Percentiles rank a stretch among this genome's conserved stretches.
Evolutionary conservation across 2,888 invertebrate species (phyloP).

Genomic region (Ormia ochracea): DNA sequence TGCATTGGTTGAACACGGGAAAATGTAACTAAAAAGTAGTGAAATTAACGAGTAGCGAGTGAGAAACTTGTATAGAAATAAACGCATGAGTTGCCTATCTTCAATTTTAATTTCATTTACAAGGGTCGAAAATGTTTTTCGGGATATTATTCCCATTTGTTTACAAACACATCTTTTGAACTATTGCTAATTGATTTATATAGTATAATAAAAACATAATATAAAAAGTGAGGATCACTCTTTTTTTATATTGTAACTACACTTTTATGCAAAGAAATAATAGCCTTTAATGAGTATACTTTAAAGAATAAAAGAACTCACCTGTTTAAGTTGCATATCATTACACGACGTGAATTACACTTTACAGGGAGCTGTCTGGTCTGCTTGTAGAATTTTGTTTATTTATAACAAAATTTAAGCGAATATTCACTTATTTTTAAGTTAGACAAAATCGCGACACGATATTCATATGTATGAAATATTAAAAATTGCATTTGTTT

Average conservation of each 20-base stretch:
- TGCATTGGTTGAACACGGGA: slow-evolving; percentile 2
- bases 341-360: slow-evolving; percentile 75
- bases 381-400: slow-evolving; percentile 28
- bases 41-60: slow-evolving; percentile 56
- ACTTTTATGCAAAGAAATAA: neutral
- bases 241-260: neutral
- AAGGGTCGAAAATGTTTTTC: neutral
- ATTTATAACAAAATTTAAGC: slow-evolving; percentile 32
- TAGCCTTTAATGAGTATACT: neutral
- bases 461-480: slow-evolving; percentile 33
- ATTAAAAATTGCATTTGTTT: slow-evolving; percentile 50
- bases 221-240: no score
- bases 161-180: no score
- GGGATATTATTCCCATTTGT: neutral
- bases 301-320: slow-evolving; percentile 63
- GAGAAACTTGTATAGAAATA: slow-evolving; percentile 22
- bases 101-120: neutral
- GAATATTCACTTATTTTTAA: slow-evolving; percentile 42
- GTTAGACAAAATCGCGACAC: slow-evolving; percentile 43
- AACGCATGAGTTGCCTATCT: neutral
- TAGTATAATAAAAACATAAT: no score
- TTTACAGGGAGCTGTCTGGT: slow-evolving; percentile 67
- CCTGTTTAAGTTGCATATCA: slow-evolving; percentile 76
- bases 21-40: slow-evolving; percentile 44
- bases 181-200: no score